A percentile compares a stretch with the other conserved stretches of the same genome.
phyloP scores from a whole-genome alignment of 2,797 vertebrate species.

The Ctenochaetus hawaiiensis region DNA sequence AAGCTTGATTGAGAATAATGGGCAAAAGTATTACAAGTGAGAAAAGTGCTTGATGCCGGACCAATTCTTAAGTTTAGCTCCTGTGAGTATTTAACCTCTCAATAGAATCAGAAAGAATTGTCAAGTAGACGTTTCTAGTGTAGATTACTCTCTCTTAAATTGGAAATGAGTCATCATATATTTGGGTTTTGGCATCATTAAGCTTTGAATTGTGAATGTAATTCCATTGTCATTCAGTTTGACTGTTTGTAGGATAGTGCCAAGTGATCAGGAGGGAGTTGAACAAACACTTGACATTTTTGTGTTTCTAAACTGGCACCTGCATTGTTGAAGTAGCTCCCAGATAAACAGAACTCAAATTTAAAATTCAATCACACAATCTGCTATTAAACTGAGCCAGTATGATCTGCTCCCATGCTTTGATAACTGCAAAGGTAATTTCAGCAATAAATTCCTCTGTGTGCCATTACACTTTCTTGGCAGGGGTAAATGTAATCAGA shows the following conservation, averaged over 20 bases:
- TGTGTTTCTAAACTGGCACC: constrained; percentile 7
- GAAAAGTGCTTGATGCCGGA: too few species aligned
- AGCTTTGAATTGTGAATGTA: constrained; percentile 8
- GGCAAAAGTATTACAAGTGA: too few species aligned
- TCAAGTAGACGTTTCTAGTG: neutral
- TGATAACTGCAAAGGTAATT: constrained; percentile 38
- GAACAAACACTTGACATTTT: constrained; percentile 14
- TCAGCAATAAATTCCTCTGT: constrained; percentile 28
- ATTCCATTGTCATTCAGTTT: constrained; percentile 1
- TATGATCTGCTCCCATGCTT: constrained; percentile 2
- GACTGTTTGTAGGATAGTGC: neutral
- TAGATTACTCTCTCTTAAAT: neutral
- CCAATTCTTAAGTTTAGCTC: too few species aligned
- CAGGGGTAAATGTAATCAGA: constrained; percentile 39
- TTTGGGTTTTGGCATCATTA: constrained; percentile 1
- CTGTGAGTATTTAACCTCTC: too few species aligned
- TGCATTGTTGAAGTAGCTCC: neutral
- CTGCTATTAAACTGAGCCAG: constrained; percentile 16
- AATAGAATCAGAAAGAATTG: too few species aligned
- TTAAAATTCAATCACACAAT: constrained; percentile 45
- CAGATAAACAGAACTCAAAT: constrained; percentile 20
- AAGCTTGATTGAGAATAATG: too few species aligned
- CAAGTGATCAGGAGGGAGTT: constrained; percentile 9
- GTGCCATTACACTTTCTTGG: constrained; percentile 50
- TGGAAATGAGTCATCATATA: constrained; percentile 22